Evolutionary conservation across 1,140 invertebrate genomes (phyloP), one percentile per base, ranked within the genome.

Genomic region (Aphelenchoides fujianensis): DNA sequence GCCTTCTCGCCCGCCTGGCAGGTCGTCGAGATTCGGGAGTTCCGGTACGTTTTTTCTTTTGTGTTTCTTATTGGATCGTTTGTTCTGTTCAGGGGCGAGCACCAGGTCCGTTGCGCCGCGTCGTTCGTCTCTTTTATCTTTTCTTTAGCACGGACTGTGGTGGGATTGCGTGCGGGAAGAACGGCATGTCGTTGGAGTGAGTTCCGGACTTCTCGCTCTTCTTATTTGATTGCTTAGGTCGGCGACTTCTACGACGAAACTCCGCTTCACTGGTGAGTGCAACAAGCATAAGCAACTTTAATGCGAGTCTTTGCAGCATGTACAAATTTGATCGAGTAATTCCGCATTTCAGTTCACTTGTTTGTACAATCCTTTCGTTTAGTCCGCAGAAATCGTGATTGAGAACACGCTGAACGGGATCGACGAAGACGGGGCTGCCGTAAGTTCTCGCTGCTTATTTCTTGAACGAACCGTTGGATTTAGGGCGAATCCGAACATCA

Each of bases 301-400:
- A 30, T 59, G 12, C 41, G 23, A 48, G 41, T 48, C 23, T 48
- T 12, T 23, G 23, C 23, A 16, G 41, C 23, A 79, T 79, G 78
- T 85, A 83, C 69, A 83, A 83, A 72, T 83, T 83, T 52, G 81
- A 83, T 70, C 69, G 81, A n/a, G n/a, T n/a, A n/a, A n/a, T n/a
- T n/a, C n/a, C n/a, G n/a, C n/a, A n/a, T n/a, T n/a, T n/a, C n/a
- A n/a, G n/a, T n/a, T n/a, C n/a, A n/a, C n/a, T n/a, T n/a, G n/a
- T n/a, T n/a, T n/a, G n/a, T n/a, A n/a, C n/a, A n/a, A n/a, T n/a
- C n/a, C n/a, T 72, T 82, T 82, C 41, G 81, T 84, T 71, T 70
- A 84, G 31, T 85, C 83, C 12, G 81, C 81, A 16, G 83, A 76
- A 52, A 52, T 77, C 27, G 81, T 83, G 31, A 83, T 83, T 48